These are phyloP conservation scores for Noctua pronuba DNA, from an alignment of 2,888 invertebrate species.

Conservation along the genomic window DNA sequence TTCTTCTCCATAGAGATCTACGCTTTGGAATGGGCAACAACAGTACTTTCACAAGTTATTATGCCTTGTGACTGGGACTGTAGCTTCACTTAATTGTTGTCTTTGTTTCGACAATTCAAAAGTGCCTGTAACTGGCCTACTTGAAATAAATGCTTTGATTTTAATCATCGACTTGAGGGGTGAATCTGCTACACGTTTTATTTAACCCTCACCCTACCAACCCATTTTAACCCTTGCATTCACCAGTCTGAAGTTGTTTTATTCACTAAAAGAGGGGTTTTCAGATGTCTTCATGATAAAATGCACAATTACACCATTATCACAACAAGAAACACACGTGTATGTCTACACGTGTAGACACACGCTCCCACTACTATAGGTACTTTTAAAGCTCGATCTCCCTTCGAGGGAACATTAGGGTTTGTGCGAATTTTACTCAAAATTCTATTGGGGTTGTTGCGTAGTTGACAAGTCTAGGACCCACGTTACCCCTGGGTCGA, in stretches of 20 bases:
- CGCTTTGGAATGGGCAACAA: neutral
- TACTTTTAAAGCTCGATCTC: constrained; percentile 76
- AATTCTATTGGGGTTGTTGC: neutral
- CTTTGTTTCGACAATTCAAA: neutral
- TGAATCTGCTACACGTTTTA: neutral
- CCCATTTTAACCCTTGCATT: neutral
- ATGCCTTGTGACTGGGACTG: neutral
- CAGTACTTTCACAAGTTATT: neutral
- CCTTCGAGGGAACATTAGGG: constrained; percentile 67
- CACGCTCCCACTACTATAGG: constrained; percentile 60
- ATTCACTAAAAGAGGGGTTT: constrained; percentile 31
- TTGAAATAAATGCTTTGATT: neutral
- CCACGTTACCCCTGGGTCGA: neutral
- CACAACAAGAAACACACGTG: constrained; percentile 59
- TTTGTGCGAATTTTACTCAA: constrained; percentile 65
- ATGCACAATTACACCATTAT: constrained; percentile 63
- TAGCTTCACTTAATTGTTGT: neutral
- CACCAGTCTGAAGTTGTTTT: neutral
- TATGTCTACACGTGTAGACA: constrained; percentile 15
- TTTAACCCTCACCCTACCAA: neutral
- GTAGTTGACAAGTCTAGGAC: neutral
- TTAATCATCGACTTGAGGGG: neutral
- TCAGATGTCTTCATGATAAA: constrained; percentile 17
- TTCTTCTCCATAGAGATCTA: neutral
- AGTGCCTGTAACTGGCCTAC: neutral